These are phyloP conservation scores for Chloroceryle inda DNA, from an alignment of 2,797 vertebrate species.

Conservation along the genomic window DNA sequence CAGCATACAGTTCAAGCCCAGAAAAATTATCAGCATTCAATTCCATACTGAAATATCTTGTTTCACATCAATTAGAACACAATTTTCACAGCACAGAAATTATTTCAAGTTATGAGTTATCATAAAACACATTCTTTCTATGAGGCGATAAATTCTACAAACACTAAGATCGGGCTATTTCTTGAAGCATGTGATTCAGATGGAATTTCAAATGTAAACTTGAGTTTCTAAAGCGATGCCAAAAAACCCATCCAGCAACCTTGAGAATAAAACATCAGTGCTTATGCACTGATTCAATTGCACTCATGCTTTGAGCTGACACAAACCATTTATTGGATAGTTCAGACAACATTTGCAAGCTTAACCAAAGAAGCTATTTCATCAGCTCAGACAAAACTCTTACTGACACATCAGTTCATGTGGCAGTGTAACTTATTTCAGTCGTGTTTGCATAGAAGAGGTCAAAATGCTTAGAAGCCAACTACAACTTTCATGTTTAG, in stretches of 20 bases:
- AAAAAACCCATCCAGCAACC: not conserved
- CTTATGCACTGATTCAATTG: not conserved
- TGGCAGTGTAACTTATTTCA: not conserved
- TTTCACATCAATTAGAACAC: not conserved
- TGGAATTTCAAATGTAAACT: not conserved
- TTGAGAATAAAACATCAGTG: not conserved
- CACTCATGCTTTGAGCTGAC: not conserved
- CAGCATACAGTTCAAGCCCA: not conserved
- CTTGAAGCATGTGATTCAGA: not conserved
- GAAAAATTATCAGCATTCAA: not conserved
- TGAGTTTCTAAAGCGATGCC: not conserved
- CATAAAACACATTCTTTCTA: not conserved
- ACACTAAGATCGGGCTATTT: not conserved
- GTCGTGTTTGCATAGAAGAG: not conserved
- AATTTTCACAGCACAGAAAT: not conserved
- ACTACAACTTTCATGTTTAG: not conserved
- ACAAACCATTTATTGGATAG: not conserved
- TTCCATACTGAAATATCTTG: not conserved
- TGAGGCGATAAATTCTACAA: not conserved
- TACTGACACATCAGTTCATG: not conserved
- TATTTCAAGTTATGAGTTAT: not conserved
- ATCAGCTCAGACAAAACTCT: not conserved
- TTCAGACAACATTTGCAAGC: not conserved
- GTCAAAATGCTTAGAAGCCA: not conserved
- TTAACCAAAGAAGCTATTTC: not conserved